Evolutionary conservation across 2,888 invertebrate genomes (phyloP).

Genomic region (Eurytoma adleriae): DNA sequence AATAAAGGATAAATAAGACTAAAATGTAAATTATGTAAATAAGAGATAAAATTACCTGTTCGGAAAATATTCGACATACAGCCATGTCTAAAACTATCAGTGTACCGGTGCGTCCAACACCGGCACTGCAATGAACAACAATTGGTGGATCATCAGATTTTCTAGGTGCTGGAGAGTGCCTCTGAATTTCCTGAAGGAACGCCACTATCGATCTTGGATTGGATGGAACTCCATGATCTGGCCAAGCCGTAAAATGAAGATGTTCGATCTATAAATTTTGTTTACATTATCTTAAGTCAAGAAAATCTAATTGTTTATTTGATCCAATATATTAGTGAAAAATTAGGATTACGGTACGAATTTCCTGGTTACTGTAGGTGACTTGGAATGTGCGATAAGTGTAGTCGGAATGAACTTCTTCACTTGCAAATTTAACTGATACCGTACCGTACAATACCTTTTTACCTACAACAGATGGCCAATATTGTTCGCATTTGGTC

Average conservation of each 20-base stretch:
- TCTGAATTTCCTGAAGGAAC: constrained; percentile 70
- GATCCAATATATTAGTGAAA: neutral
- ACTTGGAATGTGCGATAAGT: constrained; percentile 71
- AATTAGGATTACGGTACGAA: constrained; percentile 35
- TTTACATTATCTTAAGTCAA: neutral
- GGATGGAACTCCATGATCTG: constrained; percentile 77
- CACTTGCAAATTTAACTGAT: constrained; percentile 67
- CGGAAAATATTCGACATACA: constrained; percentile 76
- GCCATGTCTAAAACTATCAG: constrained; percentile 80
- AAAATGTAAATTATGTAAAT: neutral
- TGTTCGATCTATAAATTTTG: constrained; percentile 73
- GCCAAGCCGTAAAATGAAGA: constrained; percentile 78
- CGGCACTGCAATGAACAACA: constrained; percentile 80
- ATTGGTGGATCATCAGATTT: constrained; percentile 74
- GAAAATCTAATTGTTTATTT: neutral
- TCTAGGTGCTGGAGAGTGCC: constrained; percentile 65
- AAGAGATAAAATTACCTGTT: constrained; percentile 63
- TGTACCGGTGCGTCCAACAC: constrained; percentile 81
- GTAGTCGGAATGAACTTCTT: constrained; percentile 72
- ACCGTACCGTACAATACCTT: constrained; percentile 71
- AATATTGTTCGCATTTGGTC: constrained; percentile 78
- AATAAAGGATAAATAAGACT: neutral
- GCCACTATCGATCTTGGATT: constrained; percentile 73
- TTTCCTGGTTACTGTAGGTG: constrained; percentile 59
- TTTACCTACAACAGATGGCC: constrained; percentile 75